A percentile compares a stretch with the other conserved stretches of the same genome.
These are phyloP conservation scores for Manacus vitellinus DNA, from an alignment of 2,113 vertebrate genomes.

Conservation along the genomic window DNA sequence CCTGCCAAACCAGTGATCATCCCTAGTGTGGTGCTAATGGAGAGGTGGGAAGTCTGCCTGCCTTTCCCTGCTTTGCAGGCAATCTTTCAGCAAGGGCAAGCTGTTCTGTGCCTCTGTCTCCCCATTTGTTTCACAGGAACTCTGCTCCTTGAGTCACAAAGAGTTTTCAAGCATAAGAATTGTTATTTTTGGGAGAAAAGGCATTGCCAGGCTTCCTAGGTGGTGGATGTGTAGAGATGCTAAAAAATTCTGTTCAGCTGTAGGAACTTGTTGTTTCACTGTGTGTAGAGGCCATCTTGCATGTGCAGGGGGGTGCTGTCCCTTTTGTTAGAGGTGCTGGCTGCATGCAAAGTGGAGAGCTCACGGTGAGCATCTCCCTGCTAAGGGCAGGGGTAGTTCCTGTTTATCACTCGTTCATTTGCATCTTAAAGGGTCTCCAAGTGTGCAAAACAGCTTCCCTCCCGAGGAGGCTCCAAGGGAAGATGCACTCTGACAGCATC, in stretches of 20 bases:
- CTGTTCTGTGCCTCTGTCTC: neutral
- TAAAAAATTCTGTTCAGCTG: neutral
- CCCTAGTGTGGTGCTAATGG: neutral
- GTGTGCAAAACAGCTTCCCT: neutral
- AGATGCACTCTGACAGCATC: neutral
- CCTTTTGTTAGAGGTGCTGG: neutral
- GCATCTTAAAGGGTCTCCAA: neutral
- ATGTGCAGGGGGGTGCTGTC: neutral
- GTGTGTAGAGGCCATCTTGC: neutral
- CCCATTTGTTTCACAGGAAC: neutral
- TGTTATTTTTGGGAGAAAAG: neutral
- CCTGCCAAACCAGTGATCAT: neutral
- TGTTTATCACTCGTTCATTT: neutral
- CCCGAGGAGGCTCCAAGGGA: neutral
- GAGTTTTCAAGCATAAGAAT: accelerated
- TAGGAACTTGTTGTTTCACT: neutral
- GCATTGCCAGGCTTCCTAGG: neutral
- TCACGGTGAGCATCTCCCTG: neutral
- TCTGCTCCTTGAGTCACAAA: neutral
- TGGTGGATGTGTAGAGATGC: neutral
- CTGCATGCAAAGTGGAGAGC: accelerated
- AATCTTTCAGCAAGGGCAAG: neutral
- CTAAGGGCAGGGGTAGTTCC: neutral
- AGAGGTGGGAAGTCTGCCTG: neutral
- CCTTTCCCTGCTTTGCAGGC: neutral